These are phyloP conservation scores for Gallinago nigripennis DNA, from an alignment of 2,797 vertebrate genomes.

Conservation along the genomic window DNA sequence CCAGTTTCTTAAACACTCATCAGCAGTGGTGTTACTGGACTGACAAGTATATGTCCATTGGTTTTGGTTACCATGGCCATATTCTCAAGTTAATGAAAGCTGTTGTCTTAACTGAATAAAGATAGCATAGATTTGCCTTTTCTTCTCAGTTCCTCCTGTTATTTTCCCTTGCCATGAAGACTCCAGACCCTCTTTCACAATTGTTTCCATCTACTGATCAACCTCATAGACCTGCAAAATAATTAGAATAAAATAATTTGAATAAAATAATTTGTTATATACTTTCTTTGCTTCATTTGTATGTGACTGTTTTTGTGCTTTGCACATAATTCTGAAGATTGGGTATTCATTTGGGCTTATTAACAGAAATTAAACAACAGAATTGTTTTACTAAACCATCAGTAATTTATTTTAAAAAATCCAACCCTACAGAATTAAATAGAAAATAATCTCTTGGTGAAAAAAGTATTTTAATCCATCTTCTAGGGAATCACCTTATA, in stretches of 20 bases:
- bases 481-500: background rate
- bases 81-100: background rate
- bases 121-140: too few relatives aligned
- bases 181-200: too few relatives aligned
- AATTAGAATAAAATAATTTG: too few relatives aligned
- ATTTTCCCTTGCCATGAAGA: too few relatives aligned
- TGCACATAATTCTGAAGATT: background rate
- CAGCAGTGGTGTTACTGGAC: background rate
- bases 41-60: background rate
- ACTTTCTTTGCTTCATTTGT: background rate
- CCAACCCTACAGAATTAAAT: background rate
- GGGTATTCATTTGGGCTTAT: background rate
- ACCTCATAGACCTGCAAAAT: too few relatives aligned
- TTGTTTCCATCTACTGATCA: too few relatives aligned
- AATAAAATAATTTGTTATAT: background rate
- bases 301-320: background rate
- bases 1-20: background rate
- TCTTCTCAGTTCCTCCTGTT: too few relatives aligned
- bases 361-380: background rate
- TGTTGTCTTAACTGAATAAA: background rate
- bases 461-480: conserved; percentile 34
- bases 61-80: background rate
- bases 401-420: background rate
- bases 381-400: background rate
- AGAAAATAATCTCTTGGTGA: background rate